phyloP scores from a whole-genome alignment of 2,888 invertebrate species.

The Pyrrhia umbra region DNA sequence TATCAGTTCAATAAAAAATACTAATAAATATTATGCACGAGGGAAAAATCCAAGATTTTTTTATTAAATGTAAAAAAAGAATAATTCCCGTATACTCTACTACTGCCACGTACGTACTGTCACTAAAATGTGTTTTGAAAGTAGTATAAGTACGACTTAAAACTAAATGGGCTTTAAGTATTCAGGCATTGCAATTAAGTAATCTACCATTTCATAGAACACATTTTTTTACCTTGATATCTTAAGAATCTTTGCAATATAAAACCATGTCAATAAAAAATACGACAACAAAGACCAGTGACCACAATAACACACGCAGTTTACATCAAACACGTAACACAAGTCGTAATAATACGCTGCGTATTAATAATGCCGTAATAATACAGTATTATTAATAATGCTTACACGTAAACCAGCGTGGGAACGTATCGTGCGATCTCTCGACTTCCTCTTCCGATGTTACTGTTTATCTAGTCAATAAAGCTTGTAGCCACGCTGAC shows the following conservation, averaged over 20 bases:
- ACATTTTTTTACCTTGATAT: neutral
- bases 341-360: slow-evolving; percentile 2
- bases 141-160: no score
- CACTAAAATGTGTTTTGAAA: no score
- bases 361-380: slow-evolving; percentile 7
- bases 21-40: no score
- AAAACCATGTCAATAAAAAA: no score
- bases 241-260: neutral
- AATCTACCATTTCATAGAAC: neutral
- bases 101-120: no score
- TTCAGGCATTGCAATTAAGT: neutral
- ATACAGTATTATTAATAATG: slow-evolving; percentile 7
- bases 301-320: neutral
- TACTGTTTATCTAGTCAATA: slow-evolving; percentile 31
- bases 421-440: slow-evolving; percentile 33
- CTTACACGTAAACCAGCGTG: slow-evolving; percentile 18
- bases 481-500: slow-evolving; percentile 3
- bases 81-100: no score
- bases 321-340: neutral
- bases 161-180: neutral
- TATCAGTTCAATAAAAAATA: neutral
- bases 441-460: slow-evolving; percentile 48
- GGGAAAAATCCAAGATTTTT: no score
- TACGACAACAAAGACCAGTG: no score
- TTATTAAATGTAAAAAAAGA: no score